Conservation (phyloP, 2,113 vertebrate genomes). For the Aegotheles bennettii region DNA sequence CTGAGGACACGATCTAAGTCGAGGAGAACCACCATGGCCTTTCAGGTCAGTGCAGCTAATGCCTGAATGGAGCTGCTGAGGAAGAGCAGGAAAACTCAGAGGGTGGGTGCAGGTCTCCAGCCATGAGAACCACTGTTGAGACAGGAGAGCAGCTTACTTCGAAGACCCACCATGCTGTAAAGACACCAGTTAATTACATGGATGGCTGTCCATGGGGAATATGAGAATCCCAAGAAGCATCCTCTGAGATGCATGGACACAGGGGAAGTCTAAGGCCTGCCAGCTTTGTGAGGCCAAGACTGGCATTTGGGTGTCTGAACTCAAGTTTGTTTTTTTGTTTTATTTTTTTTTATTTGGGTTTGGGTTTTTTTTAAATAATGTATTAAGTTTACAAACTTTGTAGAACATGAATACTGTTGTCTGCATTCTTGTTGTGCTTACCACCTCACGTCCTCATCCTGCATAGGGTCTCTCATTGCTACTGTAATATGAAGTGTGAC, state of each 20-base stretch:
- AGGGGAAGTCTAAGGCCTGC: not conserved
- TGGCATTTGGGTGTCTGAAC: not conserved
- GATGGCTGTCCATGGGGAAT: not conserved
- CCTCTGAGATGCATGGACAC: not conserved
- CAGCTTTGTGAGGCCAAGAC: not conserved
- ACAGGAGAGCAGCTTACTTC: not conserved
- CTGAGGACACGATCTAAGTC: not conserved
- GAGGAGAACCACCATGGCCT: not conserved
- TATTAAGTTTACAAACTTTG: not conserved
- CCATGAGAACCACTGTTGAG: not conserved
- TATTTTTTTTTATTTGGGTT: too few species aligned
- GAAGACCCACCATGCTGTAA: rapidly evolving
- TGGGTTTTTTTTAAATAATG: not conserved
- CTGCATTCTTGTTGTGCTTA: not conserved
- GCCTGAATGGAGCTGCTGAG: not conserved
- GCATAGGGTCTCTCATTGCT: not conserved
- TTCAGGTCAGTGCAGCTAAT: not conserved
- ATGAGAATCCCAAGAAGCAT: not conserved
- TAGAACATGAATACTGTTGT: not conserved
- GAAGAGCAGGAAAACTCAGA: not conserved
- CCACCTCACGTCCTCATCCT: not conserved
- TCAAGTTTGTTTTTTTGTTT: too few species aligned
- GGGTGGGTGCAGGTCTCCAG: not conserved
- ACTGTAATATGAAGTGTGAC: not conserved
- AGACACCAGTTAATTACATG: not conserved